Evolutionary conservation across 1,140 invertebrate species (phyloP).

Genomic region (Drosophila pseudoobscura): DNA sequence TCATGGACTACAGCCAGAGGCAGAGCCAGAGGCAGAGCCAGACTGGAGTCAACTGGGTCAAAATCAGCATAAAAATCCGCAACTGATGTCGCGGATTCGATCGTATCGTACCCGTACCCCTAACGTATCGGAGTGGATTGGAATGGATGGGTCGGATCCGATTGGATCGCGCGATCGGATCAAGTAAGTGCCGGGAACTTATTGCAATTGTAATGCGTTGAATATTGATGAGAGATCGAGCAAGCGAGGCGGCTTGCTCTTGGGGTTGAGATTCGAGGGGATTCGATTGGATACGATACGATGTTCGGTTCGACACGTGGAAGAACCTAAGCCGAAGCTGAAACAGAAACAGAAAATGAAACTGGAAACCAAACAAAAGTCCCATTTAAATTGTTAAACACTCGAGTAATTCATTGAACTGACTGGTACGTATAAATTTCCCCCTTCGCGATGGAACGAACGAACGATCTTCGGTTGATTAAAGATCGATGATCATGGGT

Average conservation of each 20-base stretch:
- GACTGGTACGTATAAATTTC: slow-evolving; percentile 27
- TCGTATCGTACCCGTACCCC: slow-evolving; percentile 25
- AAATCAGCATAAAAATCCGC: slow-evolving; percentile 80
- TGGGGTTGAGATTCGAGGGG: slow-evolving; percentile 40
- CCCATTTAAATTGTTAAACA: slow-evolving; percentile 47
- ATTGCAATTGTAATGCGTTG: slow-evolving; percentile 82
- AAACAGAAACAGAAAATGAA: background rate
- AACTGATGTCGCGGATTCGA: slow-evolving; percentile 65
- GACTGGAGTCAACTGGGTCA: slow-evolving; percentile 70
- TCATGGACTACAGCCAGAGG: slow-evolving; percentile 32
- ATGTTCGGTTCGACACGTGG: slow-evolving; percentile 17
- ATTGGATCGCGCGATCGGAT: slow-evolving; percentile 36
- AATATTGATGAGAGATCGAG: slow-evolving; percentile 66
- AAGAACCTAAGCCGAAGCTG: slow-evolving; percentile 7
- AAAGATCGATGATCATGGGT: slow-evolving; percentile 14
- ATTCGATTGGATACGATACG: slow-evolving; percentile 2
- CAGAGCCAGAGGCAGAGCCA: slow-evolving; percentile 9
- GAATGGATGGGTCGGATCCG: slow-evolving; percentile 27
- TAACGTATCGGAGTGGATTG: slow-evolving; percentile 11
- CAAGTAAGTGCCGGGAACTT: slow-evolving; percentile 64
- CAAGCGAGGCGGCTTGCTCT: slow-evolving; percentile 20
- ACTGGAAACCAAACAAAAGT: slow-evolving; percentile 4
- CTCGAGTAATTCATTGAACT: slow-evolving; percentile 34
- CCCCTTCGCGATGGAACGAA: background rate
- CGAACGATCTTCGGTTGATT: slow-evolving; percentile 20